Percentiles rank a stretch among this genome's conserved stretches.
phyloP scores from a whole-genome alignment of 2,888 invertebrate genomes.

The Limenitis camilla region DNA sequence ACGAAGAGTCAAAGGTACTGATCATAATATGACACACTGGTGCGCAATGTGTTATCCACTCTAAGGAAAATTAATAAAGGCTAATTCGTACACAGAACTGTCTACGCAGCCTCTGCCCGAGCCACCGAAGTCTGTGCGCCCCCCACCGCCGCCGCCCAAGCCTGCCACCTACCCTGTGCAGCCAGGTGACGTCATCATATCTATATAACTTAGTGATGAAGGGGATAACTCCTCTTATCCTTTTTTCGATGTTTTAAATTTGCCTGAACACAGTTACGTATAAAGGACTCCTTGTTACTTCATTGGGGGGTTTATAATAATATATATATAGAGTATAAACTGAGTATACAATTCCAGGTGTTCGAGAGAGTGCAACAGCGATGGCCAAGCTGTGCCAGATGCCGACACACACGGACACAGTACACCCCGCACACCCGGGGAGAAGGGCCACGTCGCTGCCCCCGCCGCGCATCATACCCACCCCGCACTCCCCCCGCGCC shows the following conservation, averaged over 20 bases:
- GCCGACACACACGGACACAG: slow-evolving; percentile 32
- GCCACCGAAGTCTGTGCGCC: slow-evolving; percentile 31
- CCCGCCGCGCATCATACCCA: slow-evolving; percentile 39
- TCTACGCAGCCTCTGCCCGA: slow-evolving; percentile 35
- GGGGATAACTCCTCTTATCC: not conserved
- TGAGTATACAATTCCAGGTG: slow-evolving; percentile 35
- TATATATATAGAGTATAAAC: not conserved
- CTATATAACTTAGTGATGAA: too few relatives aligned
- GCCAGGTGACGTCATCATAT: slow-evolving; percentile 39
- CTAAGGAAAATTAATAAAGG: not conserved
- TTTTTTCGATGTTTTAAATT: not conserved
- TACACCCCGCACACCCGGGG: slow-evolving; percentile 21
- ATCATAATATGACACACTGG: not conserved
- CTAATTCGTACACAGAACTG: slow-evolving; percentile 35
- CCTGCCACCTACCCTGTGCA: slow-evolving; percentile 50
- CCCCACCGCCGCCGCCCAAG: slow-evolving; percentile 32
- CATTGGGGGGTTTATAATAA: not conserved
- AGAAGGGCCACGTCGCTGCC: slow-evolving; percentile 50
- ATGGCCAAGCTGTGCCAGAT: slow-evolving; percentile 57
- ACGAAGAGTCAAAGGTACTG: slow-evolving; percentile 47
- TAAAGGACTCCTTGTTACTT: too few relatives aligned
- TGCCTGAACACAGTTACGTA: too few relatives aligned
- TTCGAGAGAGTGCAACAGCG: slow-evolving; percentile 57
- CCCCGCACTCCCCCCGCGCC: slow-evolving; percentile 9
- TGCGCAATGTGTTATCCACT: not conserved